These are phyloP conservation scores for Drosophila sechellia DNA, from an alignment of 1,140 invertebrate genomes.

Conservation along the genomic window DNA sequence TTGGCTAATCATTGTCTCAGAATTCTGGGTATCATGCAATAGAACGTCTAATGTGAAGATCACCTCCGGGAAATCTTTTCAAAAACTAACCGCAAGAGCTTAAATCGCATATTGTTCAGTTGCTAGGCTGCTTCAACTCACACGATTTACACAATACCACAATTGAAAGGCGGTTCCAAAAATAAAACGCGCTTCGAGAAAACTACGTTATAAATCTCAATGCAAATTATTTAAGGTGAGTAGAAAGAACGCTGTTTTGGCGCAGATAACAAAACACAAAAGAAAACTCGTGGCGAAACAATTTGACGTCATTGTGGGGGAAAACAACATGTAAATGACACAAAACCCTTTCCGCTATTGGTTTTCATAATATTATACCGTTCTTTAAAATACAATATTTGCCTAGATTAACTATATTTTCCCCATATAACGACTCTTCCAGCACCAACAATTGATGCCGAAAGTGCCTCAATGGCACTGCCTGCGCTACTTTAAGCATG, in stretches of 20 bases:
- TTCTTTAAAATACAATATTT: background rate
- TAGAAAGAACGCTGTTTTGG: constrained; percentile 16
- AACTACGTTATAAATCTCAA: constrained; percentile 72
- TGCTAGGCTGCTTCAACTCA: constrained; percentile 28
- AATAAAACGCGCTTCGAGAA: constrained; percentile 63
- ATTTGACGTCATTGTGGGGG: background rate
- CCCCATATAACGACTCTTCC: background rate
- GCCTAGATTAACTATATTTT: background rate
- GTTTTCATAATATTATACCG: background rate
- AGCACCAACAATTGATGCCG: constrained; percentile 81
- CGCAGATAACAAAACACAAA: constrained; percentile 28
- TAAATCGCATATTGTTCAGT: constrained; percentile 22
- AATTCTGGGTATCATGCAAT: constrained; percentile 16
- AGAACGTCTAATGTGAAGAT: too few relatives aligned
- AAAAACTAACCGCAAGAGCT: constrained; percentile 2
- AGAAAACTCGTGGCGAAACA: constrained; percentile 9
- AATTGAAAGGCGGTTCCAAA: constrained; percentile 69
- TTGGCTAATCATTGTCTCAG: background rate
- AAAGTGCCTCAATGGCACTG: constrained; percentile 92
- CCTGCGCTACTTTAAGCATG: constrained; percentile 90
- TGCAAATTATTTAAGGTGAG: constrained; percentile 76
- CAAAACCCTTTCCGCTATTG: too few relatives aligned
- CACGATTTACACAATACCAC: constrained; percentile 16
- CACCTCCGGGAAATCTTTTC: constrained; percentile 10
- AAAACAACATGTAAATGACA: constrained; percentile 6